Evolutionary conservation across 2,888 invertebrate genomes (phyloP), one percentile per base, ranked within the genome.

Genomic region (Vesta saturnalis): DNA sequence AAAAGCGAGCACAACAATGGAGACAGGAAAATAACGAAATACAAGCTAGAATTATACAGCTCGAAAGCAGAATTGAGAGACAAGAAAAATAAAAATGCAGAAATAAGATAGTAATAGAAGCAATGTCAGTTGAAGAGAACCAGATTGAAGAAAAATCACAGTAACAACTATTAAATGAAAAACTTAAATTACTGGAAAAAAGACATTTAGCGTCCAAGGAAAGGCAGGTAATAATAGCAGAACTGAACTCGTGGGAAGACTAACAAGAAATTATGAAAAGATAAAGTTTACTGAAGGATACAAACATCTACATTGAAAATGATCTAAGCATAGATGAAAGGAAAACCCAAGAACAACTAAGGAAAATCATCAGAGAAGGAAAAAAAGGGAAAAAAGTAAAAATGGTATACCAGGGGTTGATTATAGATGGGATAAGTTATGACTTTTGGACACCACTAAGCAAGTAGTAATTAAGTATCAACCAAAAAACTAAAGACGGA

Each of bases 1-100:
- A 18, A 15, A 52, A 18, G n/a, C n/a, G n/a, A n/a, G n/a, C n/a
- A n/a, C n/a, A 52, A 52, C 16, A 52, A 52, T 52, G 52, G 52
- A 52, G 19, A 18, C 52, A 52, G 52, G 19, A 52, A 52, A 15
- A 52, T 4, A 18, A 18, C 8, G 52, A 52, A n/a, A n/a, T n/a
- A n/a, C n/a, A n/a, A n/a, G n/a, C n/a, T n/a, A n/a, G n/a, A n/a
- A n/a, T n/a, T n/a, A n/a, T n/a, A n/a, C n/a, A n/a, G n/a, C n/a
- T n/a, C n/a, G n/a, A n/a, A n/a, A n/a, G n/a, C n/a, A n/a, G n/a
- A n/a, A n/a, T n/a, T n/a, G n/a, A n/a, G n/a, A n/a, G n/a, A n/a
- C n/a, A n/a, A n/a, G n/a, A n/a, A 16, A 52, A 47, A 15, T 14
- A 52, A 18, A 52, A 52, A 52, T 18, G 16, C 8, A 52, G 8